phyloP scores from a whole-genome alignment of 2,113 vertebrate genomes.

The Uropsilus gracilis region DNA sequence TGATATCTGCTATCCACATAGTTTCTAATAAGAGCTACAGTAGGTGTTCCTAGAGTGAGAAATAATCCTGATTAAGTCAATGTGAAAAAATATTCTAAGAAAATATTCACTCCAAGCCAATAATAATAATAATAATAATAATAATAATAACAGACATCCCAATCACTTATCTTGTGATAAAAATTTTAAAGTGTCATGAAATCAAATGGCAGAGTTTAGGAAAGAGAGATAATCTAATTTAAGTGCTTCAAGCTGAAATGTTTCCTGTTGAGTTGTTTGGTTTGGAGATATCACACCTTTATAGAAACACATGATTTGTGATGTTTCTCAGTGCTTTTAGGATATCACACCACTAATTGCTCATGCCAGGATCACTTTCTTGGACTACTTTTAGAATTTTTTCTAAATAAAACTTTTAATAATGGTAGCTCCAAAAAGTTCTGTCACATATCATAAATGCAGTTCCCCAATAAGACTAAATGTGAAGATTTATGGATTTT shows the following conservation, averaged over 20 bases:
- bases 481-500: constrained; percentile 64
- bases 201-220: constrained; percentile 75
- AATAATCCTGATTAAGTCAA: constrained; percentile 63
- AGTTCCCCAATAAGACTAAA: constrained; percentile 68
- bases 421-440: constrained; percentile 75
- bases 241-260: constrained; percentile 79
- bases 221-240: constrained; percentile 82
- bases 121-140: no score
- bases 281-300: constrained; percentile 73
- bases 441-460: constrained; percentile 71
- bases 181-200: constrained; percentile 77
- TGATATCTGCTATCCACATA: not conserved
- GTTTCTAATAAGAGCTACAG: constrained; percentile 21
- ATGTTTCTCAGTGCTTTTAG: constrained; percentile 75
- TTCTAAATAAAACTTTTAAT: constrained; percentile 61
- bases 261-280: constrained; percentile 76
- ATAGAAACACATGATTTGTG: constrained; percentile 60
- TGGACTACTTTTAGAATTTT: constrained; percentile 66
- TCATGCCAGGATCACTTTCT: constrained; percentile 48
- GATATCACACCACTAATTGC: constrained; percentile 78
- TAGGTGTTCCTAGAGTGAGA: constrained; percentile 65
- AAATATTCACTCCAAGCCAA: constrained; percentile 72
- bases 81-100: constrained; percentile 64
- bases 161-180: constrained; percentile 79
- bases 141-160: constrained; percentile 66